Percentiles rank a stretch among this genome's conserved stretches.
Conservation (phyloP, 2,113 vertebrate species). For the Notarius lentiginosus region DNA sequence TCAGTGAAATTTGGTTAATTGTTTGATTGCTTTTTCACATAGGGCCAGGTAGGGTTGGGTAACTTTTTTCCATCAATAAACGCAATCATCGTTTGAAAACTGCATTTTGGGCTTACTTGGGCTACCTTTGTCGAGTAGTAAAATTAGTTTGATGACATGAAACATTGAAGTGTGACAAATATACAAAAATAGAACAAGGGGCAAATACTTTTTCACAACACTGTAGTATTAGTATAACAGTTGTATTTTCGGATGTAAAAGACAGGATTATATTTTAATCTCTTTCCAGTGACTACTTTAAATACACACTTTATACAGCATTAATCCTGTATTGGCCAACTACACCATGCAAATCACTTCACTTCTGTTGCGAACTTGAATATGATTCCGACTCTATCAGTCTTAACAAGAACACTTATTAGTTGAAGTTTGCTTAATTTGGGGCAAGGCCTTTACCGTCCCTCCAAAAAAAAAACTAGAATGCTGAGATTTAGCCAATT, state of each 20-base stretch:
- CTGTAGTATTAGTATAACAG: not conserved
- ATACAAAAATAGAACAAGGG: too few relatives aligned
- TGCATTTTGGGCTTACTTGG: too few relatives aligned
- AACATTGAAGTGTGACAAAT: too few relatives aligned
- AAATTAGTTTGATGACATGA: too few relatives aligned
- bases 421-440: not conserved
- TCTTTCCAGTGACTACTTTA: not conserved
- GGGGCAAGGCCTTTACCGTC: too few relatives aligned
- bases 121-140: too few relatives aligned
- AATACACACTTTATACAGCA: not conserved
- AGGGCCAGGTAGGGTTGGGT: too few relatives aligned
- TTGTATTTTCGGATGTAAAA: not conserved
- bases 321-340: not conserved
- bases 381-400: not conserved
- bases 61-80: too few relatives aligned
- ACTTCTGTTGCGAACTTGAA: not conserved
- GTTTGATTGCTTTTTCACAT: too few relatives aligned
- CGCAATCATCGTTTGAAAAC: too few relatives aligned
- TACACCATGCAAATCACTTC: not conserved
- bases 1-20: too few relatives aligned
- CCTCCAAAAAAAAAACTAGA: not conserved
- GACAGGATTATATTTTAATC: not conserved
- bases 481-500: constrained; percentile 9
- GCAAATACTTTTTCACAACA: too few relatives aligned
- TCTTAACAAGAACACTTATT: not conserved